Conservation (phyloP, 2,113 vertebrate genomes). For the Caranx melampygus region DNA sequence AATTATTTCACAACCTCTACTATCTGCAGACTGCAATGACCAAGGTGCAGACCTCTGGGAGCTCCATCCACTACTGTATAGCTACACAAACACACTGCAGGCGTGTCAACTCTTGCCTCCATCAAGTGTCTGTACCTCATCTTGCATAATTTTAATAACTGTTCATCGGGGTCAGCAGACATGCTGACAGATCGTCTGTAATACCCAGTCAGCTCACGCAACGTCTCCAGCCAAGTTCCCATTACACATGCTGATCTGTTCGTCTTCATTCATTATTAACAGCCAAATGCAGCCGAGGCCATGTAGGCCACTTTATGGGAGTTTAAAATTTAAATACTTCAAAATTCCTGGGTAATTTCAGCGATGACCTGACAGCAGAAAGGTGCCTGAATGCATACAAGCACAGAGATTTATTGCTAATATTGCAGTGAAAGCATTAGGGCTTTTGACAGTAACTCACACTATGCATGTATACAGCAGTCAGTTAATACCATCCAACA, state of each 20-base stretch:
- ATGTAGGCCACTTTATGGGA: slow-evolving; percentile 82
- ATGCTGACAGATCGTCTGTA: slow-evolving; percentile 58
- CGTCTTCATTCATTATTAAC: slow-evolving; percentile 84
- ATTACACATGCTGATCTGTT: slow-evolving; percentile 82
- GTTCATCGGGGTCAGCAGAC: slow-evolving; percentile 56
- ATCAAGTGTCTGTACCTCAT: slow-evolving; percentile 41
- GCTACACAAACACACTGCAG: slow-evolving; percentile 28
- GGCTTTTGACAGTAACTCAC: slow-evolving; percentile 6
- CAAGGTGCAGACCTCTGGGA: no score
- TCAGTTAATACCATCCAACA: slow-evolving; percentile 15
- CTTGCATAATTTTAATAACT: slow-evolving; percentile 49
- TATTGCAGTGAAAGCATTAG: slow-evolving; percentile 3
- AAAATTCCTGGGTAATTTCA: slow-evolving; percentile 79
- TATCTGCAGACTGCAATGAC: no score
- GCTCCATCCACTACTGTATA: background rate
- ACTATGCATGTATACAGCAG: slow-evolving; percentile 10
- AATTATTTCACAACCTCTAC: no score
- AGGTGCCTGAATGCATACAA: slow-evolving; percentile 51
- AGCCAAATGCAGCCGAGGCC: slow-evolving; percentile 67
- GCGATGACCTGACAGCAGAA: slow-evolving; percentile 69
- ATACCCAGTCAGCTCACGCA: slow-evolving; percentile 56
- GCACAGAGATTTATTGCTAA: slow-evolving; percentile 42
- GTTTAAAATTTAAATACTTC: slow-evolving; percentile 84
- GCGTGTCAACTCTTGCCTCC: slow-evolving; percentile 36
- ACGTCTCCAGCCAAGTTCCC: slow-evolving; percentile 69